phyloP scores from a whole-genome alignment of 2,797 vertebrate genomes.

The Coregonus sp. region DNA sequence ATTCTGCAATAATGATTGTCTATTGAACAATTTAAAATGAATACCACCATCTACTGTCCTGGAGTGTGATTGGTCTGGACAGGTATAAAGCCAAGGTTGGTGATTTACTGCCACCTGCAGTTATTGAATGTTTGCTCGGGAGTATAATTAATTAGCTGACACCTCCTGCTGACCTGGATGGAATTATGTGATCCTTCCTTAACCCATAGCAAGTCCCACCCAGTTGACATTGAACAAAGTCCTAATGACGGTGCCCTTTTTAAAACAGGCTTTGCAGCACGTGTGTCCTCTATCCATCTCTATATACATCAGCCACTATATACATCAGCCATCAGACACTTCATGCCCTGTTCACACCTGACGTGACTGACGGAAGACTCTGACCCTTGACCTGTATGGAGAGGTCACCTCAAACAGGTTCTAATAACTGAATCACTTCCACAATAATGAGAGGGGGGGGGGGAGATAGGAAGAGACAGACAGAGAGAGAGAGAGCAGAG shows the following conservation, averaged over 20 bases:
- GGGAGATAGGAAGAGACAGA: background rate
- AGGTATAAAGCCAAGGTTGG: too few relatives aligned
- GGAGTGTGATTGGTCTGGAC: too few relatives aligned
- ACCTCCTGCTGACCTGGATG: too few relatives aligned
- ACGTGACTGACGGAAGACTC: conserved; percentile 30
- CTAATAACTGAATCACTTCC: conserved; percentile 20
- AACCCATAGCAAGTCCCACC: background rate
- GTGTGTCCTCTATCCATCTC: background rate
- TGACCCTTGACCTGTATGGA: conserved; percentile 47
- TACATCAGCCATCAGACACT: conserved; percentile 14
- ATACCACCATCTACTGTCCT: too few relatives aligned
- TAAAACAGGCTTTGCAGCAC: background rate
- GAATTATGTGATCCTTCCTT: too few relatives aligned
- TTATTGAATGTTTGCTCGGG: too few relatives aligned
- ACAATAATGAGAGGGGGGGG: conserved; percentile 49
- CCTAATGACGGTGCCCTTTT: conserved; percentile 7
- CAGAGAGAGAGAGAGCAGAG: background rate
- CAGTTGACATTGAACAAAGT: background rate
- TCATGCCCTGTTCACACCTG: conserved; percentile 54
- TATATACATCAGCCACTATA: conserved; percentile 15
- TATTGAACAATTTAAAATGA: too few relatives aligned
- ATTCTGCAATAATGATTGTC: too few relatives aligned
- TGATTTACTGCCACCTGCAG: too few relatives aligned
- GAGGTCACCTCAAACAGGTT: conserved; percentile 3
- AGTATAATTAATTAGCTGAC: too few relatives aligned